These are phyloP conservation scores for Amphipoea oculea DNA, from an alignment of 2,888 invertebrate genomes.

Conservation along the genomic window DNA sequence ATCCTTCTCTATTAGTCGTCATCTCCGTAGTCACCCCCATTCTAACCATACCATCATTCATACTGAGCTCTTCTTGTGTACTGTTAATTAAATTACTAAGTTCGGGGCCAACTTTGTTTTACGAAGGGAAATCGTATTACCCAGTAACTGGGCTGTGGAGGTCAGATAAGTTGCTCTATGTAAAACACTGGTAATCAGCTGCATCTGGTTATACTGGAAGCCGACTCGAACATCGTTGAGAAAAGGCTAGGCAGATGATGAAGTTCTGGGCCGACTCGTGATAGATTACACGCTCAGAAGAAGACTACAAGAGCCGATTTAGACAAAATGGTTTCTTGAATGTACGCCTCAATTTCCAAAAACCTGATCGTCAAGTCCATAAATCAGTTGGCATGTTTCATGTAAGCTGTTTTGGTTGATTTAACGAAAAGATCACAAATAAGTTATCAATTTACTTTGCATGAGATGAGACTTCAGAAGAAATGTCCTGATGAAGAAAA, in stretches of 20 bases:
- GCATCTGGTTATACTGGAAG: too few species aligned
- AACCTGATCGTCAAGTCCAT: background rate
- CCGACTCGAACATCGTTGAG: background rate
- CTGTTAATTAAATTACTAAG: too few species aligned
- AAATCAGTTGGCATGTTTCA: background rate
- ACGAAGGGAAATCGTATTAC: background rate
- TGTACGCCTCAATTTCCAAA: too few species aligned
- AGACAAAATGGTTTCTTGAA: too few species aligned
- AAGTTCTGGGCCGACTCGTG: background rate
- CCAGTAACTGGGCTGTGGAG: background rate
- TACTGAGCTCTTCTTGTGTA: too few species aligned
- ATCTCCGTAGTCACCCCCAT: too few species aligned
- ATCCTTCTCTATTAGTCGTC: too few species aligned
- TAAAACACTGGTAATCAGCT: too few species aligned
- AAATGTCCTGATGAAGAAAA: slow-evolving; percentile 13
- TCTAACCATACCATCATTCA: too few species aligned
- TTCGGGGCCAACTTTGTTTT: too few species aligned
- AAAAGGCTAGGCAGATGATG: background rate
- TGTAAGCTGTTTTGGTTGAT: background rate
- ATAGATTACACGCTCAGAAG: too few species aligned
- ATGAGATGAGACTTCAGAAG: background rate
- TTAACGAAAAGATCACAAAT: background rate
- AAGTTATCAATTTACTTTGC: background rate
- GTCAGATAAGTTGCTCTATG: too few species aligned
- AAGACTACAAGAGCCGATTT: background rate